Evolutionary conservation across 35 echinoderm and acorn worm species (phyloP).

Genomic region (Lytechinus pictus): DNA sequence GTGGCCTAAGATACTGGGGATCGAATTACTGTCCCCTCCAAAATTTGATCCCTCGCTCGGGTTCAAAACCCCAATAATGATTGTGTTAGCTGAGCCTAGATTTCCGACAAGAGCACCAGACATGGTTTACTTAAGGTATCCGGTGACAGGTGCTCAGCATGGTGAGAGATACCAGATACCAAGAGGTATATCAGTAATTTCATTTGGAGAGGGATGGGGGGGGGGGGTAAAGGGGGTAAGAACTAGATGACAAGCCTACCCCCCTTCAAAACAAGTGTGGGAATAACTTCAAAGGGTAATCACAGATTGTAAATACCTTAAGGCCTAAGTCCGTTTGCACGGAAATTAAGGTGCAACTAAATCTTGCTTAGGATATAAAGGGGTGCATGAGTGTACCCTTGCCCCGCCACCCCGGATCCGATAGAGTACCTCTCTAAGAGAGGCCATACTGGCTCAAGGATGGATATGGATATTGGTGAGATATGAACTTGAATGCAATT

Average conservation of each 20-base stretch:
- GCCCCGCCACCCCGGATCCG: too few relatives aligned
- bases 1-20: background rate
- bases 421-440: background rate
- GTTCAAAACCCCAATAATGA: background rate
- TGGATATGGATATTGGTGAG: background rate
- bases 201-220: too few relatives aligned
- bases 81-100: background rate
- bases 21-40: background rate
- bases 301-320: too few relatives aligned
- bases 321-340: too few relatives aligned
- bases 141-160: background rate
- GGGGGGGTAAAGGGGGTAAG: too few relatives aligned
- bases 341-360: too few relatives aligned
- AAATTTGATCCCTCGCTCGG: background rate
- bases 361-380: too few relatives aligned
- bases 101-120: background rate
- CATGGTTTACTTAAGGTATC: background rate
- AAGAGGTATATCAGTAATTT: too few relatives aligned
- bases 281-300: too few relatives aligned
- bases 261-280: too few relatives aligned
- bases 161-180: background rate
- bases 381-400: too few relatives aligned
- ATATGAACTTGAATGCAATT: background rate
- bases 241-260: too few relatives aligned
- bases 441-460: background rate